Conservation (phyloP, 2,113 vertebrate species). For the Cinclus mexicanus region DNA sequence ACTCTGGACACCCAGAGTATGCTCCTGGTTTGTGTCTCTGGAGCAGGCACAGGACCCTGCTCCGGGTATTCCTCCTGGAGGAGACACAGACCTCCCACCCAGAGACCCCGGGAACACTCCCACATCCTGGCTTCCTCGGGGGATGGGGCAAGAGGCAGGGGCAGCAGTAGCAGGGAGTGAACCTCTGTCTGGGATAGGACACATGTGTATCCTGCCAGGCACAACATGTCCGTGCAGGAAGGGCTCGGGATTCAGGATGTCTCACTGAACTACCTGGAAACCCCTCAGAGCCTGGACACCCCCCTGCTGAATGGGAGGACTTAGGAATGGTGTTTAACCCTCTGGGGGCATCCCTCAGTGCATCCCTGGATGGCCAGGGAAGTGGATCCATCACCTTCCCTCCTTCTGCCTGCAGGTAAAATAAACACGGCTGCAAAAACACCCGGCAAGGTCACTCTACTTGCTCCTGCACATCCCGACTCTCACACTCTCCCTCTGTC, state of each 20-base stretch:
- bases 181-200: fast-evolving
- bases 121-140: background rate
- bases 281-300: background rate
- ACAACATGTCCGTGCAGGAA: fast-evolving
- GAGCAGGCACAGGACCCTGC: background rate
- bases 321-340: fast-evolving
- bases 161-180: background rate
- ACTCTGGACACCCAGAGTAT: background rate
- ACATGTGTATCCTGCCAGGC: fast-evolving
- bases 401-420: background rate
- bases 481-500: background rate
- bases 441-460: background rate
- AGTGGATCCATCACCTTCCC: background rate
- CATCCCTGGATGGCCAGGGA: background rate
- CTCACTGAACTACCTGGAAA: background rate
- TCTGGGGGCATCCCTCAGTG: background rate
- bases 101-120: background rate
- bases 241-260: background rate
- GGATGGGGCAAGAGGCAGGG: background rate
- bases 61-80: fast-evolving
- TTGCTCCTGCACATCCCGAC: background rate
- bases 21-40: constrained; percentile 6
- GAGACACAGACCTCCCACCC: constrained; percentile 2
- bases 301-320: background rate
- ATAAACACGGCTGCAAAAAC: background rate